Evolutionary conservation across 2,113 vertebrate genomes (phyloP), one percentile per base, ranked within the genome.

Genomic region (Ranitomeya imitator): DNA sequence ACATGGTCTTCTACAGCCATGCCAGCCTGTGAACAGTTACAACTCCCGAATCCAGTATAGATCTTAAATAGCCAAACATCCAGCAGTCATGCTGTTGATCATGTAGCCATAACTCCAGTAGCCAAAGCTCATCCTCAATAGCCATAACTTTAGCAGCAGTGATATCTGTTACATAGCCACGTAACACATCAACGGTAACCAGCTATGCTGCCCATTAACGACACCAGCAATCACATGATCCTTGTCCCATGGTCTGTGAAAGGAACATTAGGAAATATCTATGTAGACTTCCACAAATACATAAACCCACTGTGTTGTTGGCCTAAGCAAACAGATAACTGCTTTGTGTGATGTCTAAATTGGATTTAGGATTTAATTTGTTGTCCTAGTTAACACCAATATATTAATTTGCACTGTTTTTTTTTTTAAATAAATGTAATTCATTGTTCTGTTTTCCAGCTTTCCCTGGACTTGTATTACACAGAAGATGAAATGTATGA

Each of bases 401-500:
- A 81, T 37, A 11, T 63, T 63, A 37, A 21, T 45, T 21, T 45
- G 2, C 9, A 61, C 26, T 19, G 10, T 1, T 81, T 26, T 59
- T 10, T 80, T 2, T 31, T 31, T 31, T n/a, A n/a, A 31, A 18
- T 80, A 31, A 80, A 80, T 59, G 26, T 81, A 6, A n/a, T 80
- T 61, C 26, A 52, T 4, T 69, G 45, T 86, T 86, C 12, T 91
- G 2, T 73, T 92, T 65, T 91, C 55, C 94, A 99, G 97, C 91
- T 99, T 88, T 99, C 98, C 51, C 93, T 99, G 91, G 98, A 99
- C 90, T 96, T 99, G 73, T 99, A 97, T 93, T 99, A 99, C 93
- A 97, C 97, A 0, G 98, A 99, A 92, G 98, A 99, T 90, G 98
- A 99, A 93, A 98, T 99, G 92, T 99, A 99, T 59, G 97, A 99